phyloP scores from a whole-genome alignment of 2,113 vertebrate species.

The Cochlearius cochlearius region DNA sequence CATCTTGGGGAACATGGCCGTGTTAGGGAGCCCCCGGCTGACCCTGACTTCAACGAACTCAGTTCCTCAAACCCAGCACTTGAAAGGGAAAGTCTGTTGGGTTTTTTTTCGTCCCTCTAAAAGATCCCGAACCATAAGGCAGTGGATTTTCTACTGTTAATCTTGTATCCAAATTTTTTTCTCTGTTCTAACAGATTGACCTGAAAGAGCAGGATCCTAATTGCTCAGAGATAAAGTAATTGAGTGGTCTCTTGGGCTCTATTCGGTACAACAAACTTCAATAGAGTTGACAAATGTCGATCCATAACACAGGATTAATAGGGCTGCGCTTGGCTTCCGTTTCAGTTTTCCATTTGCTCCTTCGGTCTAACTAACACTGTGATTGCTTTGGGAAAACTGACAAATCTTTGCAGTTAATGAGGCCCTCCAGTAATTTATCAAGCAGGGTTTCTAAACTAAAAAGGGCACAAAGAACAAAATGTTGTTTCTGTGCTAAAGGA shows the following conservation, averaged over 20 bases:
- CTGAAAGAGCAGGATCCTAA: conserved; percentile 57
- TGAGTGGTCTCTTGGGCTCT: conserved; percentile 73
- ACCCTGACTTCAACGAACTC: background rate
- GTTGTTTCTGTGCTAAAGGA: background rate
- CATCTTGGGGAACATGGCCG: background rate
- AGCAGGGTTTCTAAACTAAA: conserved; percentile 9
- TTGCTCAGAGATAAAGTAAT: conserved; percentile 72
- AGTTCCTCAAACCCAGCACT: background rate
- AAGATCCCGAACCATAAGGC: background rate
- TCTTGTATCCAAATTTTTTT: background rate
- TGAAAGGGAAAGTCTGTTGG: background rate
- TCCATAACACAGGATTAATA: conserved; percentile 73
- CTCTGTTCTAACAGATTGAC: conserved; percentile 56
- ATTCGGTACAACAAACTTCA: conserved; percentile 68
- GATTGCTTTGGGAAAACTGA: conserved; percentile 72
- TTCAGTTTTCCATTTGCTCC: conserved; percentile 60
- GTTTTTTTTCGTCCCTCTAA: background rate
- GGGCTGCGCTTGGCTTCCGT: conserved; percentile 53
- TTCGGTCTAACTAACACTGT: conserved; percentile 24
- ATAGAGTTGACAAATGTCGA: conserved; percentile 72
- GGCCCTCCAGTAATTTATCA: conserved; percentile 63
- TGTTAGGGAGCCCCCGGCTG: background rate
- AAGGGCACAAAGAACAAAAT: background rate
- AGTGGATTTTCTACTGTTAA: conserved; percentile 34
- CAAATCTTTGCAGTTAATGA: conserved; percentile 67